phyloP scores from a whole-genome alignment of 1,140 invertebrate genomes.

The Drosophila teissieri region DNA sequence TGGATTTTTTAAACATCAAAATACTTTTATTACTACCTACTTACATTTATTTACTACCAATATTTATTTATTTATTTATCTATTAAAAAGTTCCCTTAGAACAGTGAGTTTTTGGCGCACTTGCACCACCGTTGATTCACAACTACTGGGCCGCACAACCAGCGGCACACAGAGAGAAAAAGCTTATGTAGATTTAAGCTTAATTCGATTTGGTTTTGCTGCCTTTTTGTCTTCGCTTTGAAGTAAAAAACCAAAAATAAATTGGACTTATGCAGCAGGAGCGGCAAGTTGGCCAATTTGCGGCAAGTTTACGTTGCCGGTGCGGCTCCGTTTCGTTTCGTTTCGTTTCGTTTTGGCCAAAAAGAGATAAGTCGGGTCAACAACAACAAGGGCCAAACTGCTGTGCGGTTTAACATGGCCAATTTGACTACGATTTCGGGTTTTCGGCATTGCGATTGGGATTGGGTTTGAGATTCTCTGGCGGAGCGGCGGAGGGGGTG shows the following conservation, averaged over 20 bases:
- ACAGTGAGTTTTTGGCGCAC: no score
- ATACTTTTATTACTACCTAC: no score
- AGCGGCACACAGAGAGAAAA: constrained; percentile 64
- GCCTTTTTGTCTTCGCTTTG: constrained; percentile 56
- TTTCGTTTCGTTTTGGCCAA: constrained; percentile 36
- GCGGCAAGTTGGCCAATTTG: constrained; percentile 72
- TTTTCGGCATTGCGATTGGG: constrained; percentile 51
- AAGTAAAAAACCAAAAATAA: constrained; percentile 70
- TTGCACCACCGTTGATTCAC: constrained; percentile 18
- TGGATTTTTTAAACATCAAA: background rate
- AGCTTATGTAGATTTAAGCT: constrained; percentile 80
- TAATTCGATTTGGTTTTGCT: constrained; percentile 80
- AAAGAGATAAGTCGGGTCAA: constrained; percentile 75
- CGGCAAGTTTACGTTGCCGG: constrained; percentile 77
- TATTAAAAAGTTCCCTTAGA: background rate
- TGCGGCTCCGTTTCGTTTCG: constrained; percentile 48
- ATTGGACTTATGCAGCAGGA: constrained; percentile 75
- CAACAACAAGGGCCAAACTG: constrained; percentile 69
- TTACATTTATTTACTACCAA: no score
- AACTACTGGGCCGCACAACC: constrained; percentile 34
- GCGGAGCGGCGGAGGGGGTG: background rate
- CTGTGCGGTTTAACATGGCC: constrained; percentile 79
- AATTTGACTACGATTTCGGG: constrained; percentile 78
- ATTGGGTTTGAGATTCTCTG: background rate
- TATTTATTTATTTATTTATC: no score